These are phyloP conservation scores for Percopsis transmontana DNA, from an alignment of 2,113 vertebrate species.

Conservation along the genomic window DNA sequence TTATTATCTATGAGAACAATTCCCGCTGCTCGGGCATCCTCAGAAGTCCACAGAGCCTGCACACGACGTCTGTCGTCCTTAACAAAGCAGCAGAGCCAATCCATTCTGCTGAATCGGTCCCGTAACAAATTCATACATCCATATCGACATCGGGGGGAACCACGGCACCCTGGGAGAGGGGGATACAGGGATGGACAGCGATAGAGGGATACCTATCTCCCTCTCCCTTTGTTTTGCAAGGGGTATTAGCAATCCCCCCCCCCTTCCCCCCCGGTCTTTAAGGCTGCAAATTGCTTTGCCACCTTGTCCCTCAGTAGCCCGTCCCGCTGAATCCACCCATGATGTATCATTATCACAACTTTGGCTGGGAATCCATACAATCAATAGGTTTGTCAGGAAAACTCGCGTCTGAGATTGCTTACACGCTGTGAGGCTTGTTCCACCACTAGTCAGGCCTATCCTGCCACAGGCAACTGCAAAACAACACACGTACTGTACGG, in stretches of 20 bases:
- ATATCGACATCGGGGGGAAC: slow-evolving; percentile 54
- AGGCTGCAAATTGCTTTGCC: slow-evolving; percentile 80
- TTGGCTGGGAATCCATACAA: slow-evolving; percentile 85
- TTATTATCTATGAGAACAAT: slow-evolving; percentile 64
- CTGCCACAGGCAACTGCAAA: slow-evolving; percentile 72
- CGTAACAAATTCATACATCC: slow-evolving; percentile 75
- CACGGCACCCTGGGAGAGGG: background rate
- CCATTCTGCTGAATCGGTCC: slow-evolving; percentile 62
- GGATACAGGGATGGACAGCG: slow-evolving; percentile 45
- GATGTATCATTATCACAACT: slow-evolving; percentile 88
- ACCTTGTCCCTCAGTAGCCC: slow-evolving; percentile 76
- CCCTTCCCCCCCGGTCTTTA: slow-evolving; percentile 52
- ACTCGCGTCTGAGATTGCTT: slow-evolving; percentile 81
- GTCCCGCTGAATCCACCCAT: slow-evolving; percentile 81
- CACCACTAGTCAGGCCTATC: slow-evolving; percentile 75
- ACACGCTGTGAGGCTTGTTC: slow-evolving; percentile 81
- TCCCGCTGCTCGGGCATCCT: slow-evolving; percentile 48
- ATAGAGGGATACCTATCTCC: slow-evolving; percentile 53
- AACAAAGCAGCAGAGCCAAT: slow-evolving; percentile 74
- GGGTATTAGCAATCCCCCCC: slow-evolving; percentile 63
- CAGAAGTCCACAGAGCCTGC: slow-evolving; percentile 62
- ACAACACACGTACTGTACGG: slow-evolving; percentile 24
- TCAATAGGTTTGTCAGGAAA: slow-evolving; percentile 85
- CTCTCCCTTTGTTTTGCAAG: slow-evolving; percentile 53
- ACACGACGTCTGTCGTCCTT: slow-evolving; percentile 50